These are phyloP conservation scores for Mythimna vitellina DNA, from an alignment of 2,888 invertebrate species.

Conservation along the genomic window DNA sequence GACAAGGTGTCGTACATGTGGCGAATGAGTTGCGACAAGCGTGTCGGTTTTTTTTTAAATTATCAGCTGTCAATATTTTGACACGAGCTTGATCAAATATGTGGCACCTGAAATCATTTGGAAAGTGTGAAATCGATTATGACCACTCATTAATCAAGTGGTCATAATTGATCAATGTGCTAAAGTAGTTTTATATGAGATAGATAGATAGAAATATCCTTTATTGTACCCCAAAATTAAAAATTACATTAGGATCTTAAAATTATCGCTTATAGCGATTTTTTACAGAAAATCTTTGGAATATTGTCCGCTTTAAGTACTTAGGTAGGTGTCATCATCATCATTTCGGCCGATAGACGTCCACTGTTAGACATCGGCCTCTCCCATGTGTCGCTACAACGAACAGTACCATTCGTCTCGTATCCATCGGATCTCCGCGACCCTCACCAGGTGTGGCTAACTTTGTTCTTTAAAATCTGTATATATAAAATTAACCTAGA, in stretches of 20 bases:
- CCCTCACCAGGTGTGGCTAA: too few species aligned
- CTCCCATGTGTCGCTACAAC: too few species aligned
- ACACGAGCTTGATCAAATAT: constrained; percentile 37
- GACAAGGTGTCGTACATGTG: constrained; percentile 63
- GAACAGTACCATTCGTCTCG: too few species aligned
- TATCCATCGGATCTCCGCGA: too few species aligned
- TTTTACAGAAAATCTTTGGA: neutral
- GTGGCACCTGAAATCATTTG: constrained; percentile 21
- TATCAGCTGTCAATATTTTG: constrained; percentile 64
- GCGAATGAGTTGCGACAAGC: constrained; percentile 59
- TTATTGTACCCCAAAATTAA: too few species aligned
- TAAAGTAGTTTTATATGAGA: neutral
- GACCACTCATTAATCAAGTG: constrained; percentile 18
- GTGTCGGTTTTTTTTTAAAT: constrained; percentile 53
- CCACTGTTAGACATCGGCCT: too few species aligned
- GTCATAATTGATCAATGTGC: constrained; percentile 9
- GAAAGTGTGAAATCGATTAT: constrained; percentile 37
- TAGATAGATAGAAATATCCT: too few species aligned
- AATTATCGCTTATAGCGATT: too few species aligned
- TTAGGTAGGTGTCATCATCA: neutral
- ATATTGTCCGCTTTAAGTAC: neutral
- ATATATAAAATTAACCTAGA: too few species aligned
- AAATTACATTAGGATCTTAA: too few species aligned
- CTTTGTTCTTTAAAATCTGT: neutral
- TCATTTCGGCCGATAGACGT: too few species aligned